These are phyloP conservation scores for Calliphora vomitoria DNA, from an alignment of 2,888 invertebrate species.

Conservation along the genomic window DNA sequence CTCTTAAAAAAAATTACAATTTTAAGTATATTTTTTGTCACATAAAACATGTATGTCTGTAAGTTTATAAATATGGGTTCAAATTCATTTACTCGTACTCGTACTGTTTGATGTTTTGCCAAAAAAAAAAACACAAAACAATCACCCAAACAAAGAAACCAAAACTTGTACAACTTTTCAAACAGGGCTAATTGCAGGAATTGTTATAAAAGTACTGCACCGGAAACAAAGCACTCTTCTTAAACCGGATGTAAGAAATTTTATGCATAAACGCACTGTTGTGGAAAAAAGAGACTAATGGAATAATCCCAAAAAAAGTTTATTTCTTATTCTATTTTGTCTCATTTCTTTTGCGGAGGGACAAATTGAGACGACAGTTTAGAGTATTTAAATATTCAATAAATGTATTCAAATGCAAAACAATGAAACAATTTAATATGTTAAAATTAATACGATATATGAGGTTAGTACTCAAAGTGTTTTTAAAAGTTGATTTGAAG, in stretches of 20 bases:
- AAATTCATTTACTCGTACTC: constrained; percentile 15
- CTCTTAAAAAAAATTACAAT: not conserved
- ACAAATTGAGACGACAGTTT: not conserved
- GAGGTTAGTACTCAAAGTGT: too few species aligned
- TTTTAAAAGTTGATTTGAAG: too few species aligned
- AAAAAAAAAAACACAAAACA: constrained; percentile 56
- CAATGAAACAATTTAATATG: not conserved
- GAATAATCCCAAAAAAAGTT: constrained; percentile 33
- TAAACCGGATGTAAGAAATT: constrained; percentile 73
- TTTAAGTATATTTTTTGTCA: constrained; percentile 61
- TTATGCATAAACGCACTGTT: constrained; percentile 72
- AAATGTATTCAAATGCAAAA: constrained; percentile 1
- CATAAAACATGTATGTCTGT: constrained; percentile 50
- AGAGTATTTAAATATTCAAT: not conserved
- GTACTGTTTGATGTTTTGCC: constrained; percentile 65
- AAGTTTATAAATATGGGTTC: constrained; percentile 23
- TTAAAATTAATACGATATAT: too few species aligned
- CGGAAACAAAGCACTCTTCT: constrained; percentile 75
- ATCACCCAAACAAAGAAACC: constrained; percentile 12
- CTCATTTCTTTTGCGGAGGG: not conserved
- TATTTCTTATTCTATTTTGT: not conserved
- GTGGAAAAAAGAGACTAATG: constrained; percentile 63
- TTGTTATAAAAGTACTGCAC: constrained; percentile 72
- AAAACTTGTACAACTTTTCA: constrained; percentile 27
- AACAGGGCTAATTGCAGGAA: constrained; percentile 70